Base-by-base conservation (phyloP, 1,140 invertebrate genomes). In the Batillaria attramentaria region DNA sequence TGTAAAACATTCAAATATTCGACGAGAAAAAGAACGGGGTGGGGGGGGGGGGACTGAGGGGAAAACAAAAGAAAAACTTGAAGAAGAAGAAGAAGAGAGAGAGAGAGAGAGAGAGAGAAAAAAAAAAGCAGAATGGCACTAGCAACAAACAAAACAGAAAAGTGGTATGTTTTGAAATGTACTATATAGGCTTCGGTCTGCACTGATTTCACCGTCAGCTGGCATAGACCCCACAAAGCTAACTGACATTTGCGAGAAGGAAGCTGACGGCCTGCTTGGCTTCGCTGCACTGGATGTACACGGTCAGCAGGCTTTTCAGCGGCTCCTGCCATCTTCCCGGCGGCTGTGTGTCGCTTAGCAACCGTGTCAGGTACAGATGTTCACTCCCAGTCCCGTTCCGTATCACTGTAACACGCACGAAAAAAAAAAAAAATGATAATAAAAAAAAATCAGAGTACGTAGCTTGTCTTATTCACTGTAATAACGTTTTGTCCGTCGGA, bases 271-370 rank as follows among this genome's bases (percentile, higher is more conserved):
- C 78, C 31, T n/a, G 57, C 33, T 66, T 62, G 31, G 62, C 72
- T 10, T 65, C 42, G 35, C 50, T 13, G 18, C 65, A 54, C 41
- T 42, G 35, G 42, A 79, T 74, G 60, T 79, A 79, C 28, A 35
- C 31, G n/a, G 20, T 18, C 39, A 79, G 78, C 1, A 79, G 78
- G 6, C 39, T 72, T 60, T 50, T 73, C 57, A 79, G 43, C 3
- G 54, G 54, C 16, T 65, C 39, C 72, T 79, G 78, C 78, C 78
- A 79, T 54, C 72, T 20, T 20, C 13, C 13, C 33, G 35, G 31
- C 8, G 72, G 57, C 57, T 54, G 70, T 20, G 72, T 79, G 70
- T 79, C 78, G 4, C 57, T 39, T 35, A 79, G 70, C 72, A 79
- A 65, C 60, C 69, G 33, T 39, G 39, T 79, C 60, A 79, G 70